phyloP scores from a whole-genome alignment of 2,113 vertebrate genomes.

The Gymnarchus niloticus region DNA sequence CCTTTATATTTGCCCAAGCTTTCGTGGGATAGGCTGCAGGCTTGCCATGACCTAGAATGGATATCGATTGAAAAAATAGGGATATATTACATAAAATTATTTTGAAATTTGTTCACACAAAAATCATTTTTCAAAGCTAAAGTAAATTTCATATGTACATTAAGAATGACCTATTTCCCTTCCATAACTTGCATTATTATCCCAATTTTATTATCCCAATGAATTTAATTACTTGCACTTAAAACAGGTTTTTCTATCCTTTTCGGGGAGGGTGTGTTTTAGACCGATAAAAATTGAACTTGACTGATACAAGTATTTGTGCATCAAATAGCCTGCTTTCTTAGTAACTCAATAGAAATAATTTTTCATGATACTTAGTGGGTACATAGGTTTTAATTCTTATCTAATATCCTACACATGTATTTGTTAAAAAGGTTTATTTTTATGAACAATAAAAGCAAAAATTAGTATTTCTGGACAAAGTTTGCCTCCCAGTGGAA shows the following conservation, averaged over 20 bases:
- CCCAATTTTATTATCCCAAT: neutral
- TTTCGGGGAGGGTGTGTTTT: neutral
- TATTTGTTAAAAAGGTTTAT: neutral
- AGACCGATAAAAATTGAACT: neutral
- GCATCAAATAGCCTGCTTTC: neutral
- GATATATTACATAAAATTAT: neutral
- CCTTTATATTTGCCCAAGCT: neutral
- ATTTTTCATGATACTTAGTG: neutral
- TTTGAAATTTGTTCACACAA: neutral
- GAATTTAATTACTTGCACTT: no score
- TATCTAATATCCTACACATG: neutral
- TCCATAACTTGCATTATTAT: neutral
- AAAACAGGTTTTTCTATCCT: neutral
- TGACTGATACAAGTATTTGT: neutral
- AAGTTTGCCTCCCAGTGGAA: no score
- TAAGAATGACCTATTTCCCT: no score
- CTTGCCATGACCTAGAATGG: neutral
- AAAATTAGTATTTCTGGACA: neutral
- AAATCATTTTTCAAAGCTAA: neutral
- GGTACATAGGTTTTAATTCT: neutral
- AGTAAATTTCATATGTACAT: neutral
- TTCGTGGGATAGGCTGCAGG: neutral
- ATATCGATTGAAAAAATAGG: neutral
- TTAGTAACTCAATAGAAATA: neutral
- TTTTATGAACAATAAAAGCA: neutral